Evolutionary conservation across 1,140 invertebrate species (phyloP), one percentile per base, ranked within the genome.

Genomic region (Acromyrmex charruanus): DNA sequence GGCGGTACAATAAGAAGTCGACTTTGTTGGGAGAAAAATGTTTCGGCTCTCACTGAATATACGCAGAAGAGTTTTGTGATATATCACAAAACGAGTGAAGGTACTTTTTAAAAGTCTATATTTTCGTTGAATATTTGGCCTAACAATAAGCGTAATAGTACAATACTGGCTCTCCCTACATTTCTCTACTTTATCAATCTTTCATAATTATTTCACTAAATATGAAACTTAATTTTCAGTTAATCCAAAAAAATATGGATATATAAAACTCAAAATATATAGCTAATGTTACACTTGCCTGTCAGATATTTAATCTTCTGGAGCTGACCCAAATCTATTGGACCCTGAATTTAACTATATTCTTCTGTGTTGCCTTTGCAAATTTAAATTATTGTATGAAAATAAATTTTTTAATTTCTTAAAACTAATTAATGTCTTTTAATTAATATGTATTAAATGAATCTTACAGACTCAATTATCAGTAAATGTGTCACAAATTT

Each of bases 101-200:
- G 39, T 74, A 59, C 80, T 82, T 53, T 74, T 74, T 18, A 82
- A 35, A 49, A n/a, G 14, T 61, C 18, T 39, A 31, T 25, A 59
- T 31, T 69, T 21, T 35, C 25, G 4, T 65, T 21, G 39, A 59
- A 25, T 10, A 53, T 68, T 80, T n/a, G 31, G 7, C 14, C 77
- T 28, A 55, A 51, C 49, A 51, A 51, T 51, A 51, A 69, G 21
- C 49, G 25, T 12, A 21, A 21, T 5, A 31, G 9, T 68, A 14
- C 21, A 21, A n/a, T 28, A n/a, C 14, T n/a, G 16, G 1, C 7
- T 31, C 3, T 63, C 21, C 14, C 16, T 39, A 18, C 10, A 55
- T 63, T 44, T n/a, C 1, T n/a, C 21, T 14, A 16, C 35, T 69
- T 35, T 55, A 69, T 69, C 14, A 53, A 53, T 55, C 16, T 28